Evolutionary conservation across 1,140 invertebrate species (phyloP), one percentile per base, ranked within the genome.

Genomic region (Drosophila navojoa): DNA sequence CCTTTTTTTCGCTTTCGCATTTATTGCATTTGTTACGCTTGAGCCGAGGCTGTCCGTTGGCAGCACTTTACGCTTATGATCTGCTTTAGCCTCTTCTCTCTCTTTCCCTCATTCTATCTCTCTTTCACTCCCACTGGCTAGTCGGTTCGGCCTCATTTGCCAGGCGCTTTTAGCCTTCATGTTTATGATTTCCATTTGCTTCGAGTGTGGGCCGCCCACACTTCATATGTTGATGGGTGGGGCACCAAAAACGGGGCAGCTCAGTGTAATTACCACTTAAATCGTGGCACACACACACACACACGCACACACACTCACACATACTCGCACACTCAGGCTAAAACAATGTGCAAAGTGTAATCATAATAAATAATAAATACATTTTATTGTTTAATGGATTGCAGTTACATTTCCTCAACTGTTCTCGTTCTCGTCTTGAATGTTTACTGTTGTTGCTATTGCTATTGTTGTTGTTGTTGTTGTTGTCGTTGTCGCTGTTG

Each of bases 311-410:
- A n/a, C 52, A 0, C 27, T 0, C 29, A 19, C 19, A 16, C 22
- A 29, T n/a, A n/a, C 64, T 11, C 29, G 11, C 60, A 25, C 35
- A 70, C 42, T 47, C 67, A 62, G 16, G 16, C 47, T 9, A 80
- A 80, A 89, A 89, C 84, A 89, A 89, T 84, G 74, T 38, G 42
- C 70, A 62, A 86, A 74, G 67, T 79, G 84, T 89, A 89, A 89
- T 89, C 84, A 90, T 81, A 89, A 89, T 89, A 89, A 89, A 89
- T 89, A 90, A 89, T 89, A 90, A 89, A 89, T 86, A 81, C 68
- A 90, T 89, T 89, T 89, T 89, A 89, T 89, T 90, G 80, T 87
- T 89, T 90, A 89, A 89, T 89, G 85, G 85, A 90, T 89, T 85
- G 70, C 81, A 84, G 84, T 89, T 89, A 89, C 79, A 87, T 76